Evolutionary conservation across 2,888 invertebrate species (phyloP).

Genomic region (Troides aeacus): DNA sequence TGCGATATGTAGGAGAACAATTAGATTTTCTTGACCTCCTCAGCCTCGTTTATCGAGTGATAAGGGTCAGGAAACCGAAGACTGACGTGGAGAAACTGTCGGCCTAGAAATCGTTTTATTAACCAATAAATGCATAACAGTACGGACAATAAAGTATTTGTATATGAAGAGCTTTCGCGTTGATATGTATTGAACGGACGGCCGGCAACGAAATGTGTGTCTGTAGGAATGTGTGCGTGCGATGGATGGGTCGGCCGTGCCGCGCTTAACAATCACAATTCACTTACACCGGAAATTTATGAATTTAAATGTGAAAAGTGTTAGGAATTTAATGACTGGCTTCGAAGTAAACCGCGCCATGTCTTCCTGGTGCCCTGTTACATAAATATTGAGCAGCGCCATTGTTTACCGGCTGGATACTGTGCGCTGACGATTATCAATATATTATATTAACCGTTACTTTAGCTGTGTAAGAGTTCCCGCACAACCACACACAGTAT

Average conservation of each 20-base stretch:
- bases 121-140: conserved; percentile 34
- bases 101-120: conserved; percentile 40
- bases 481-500: neutral
- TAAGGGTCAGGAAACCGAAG: no score
- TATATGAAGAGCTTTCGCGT: conserved; percentile 31
- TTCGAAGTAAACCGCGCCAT: conserved; percentile 57
- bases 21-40: no score
- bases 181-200: conserved; percentile 34
- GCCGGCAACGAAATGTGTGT: conserved; percentile 42
- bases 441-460: conserved; percentile 26
- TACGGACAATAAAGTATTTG: conserved; percentile 34
- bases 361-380: conserved; percentile 59
- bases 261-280: conserved; percentile 58
- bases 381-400: conserved; percentile 64
- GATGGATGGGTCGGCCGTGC: conserved; percentile 74
- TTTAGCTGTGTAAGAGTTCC: neutral
- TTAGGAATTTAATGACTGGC: conserved; percentile 75
- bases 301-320: conserved; percentile 79
- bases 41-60: no score
- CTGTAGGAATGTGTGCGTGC: conserved; percentile 58
- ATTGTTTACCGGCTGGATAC: conserved; percentile 53
- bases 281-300: conserved; percentile 78
- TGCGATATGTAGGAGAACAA: no score
- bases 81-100: neutral
- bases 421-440: conserved; percentile 40